Evolutionary conservation across 2,888 invertebrate genomes (phyloP).

Genomic region (Oscheius sp.): DNA sequence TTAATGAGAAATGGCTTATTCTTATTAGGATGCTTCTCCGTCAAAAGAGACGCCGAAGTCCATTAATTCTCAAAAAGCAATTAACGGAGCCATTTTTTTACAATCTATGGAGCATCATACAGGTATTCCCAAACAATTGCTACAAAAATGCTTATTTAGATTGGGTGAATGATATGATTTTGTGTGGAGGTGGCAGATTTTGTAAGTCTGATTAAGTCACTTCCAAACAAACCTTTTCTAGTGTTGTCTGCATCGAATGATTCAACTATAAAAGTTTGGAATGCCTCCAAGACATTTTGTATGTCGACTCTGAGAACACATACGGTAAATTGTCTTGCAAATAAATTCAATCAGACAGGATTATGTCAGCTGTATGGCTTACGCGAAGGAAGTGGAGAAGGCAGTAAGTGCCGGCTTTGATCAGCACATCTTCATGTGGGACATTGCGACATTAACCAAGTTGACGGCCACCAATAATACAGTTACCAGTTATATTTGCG

Average conservation of each 20-base stretch:
- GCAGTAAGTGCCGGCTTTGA: slow-evolving; percentile 94
- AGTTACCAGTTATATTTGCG: slow-evolving; percentile 81
- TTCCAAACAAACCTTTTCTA: too few species aligned
- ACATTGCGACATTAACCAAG: slow-evolving; percentile 95
- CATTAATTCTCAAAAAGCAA: too few species aligned
- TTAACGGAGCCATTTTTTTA: slow-evolving; percentile 5
- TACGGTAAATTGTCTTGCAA: slow-evolving; percentile 72
- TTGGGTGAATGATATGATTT: slow-evolving; percentile 98
- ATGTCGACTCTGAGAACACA: slow-evolving; percentile 98
- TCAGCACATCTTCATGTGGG: slow-evolving; percentile 96
- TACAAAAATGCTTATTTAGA: too few species aligned
- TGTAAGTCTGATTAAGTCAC: too few species aligned
- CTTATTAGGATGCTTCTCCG: slow-evolving; percentile 6
- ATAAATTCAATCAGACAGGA: slow-evolving; percentile 75
- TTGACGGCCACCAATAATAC: slow-evolving; percentile 97
- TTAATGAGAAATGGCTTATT: not conserved
- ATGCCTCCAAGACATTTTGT: slow-evolving; percentile 97
- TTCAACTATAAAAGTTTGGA: slow-evolving; percentile 99
- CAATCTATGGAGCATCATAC: slow-evolving; percentile 98
- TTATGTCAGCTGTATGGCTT: slow-evolving; percentile 95
- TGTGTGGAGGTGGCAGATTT: slow-evolving; percentile 95
- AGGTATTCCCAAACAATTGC: too few species aligned
- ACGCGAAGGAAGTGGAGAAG: slow-evolving; percentile 90
- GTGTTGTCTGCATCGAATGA: slow-evolving; percentile 99
- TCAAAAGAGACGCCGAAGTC: not conserved